A percentile compares a stretch with the other conserved stretches of the same genome.
Evolutionary conservation across 2,113 vertebrate genomes (phyloP).

Genomic region (Sphaerodactylus townsendi): DNA sequence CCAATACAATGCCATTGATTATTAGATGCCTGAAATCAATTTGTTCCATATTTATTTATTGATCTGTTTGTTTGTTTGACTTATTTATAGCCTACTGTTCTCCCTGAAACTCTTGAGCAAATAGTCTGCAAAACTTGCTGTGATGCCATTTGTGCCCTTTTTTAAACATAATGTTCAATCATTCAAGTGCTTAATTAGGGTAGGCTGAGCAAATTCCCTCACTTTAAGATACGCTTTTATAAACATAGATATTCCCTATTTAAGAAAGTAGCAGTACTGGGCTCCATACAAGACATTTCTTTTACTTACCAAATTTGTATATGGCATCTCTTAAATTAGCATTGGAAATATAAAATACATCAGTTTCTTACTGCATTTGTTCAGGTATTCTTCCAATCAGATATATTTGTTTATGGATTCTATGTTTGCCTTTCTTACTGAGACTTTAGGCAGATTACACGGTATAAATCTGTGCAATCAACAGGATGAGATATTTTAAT

Average conservation of each 20-base stretch:
- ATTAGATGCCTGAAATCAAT: neutral
- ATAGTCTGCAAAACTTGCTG: neutral
- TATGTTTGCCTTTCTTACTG: too few relatives aligned
- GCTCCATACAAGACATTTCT: neutral
- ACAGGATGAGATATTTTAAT: too few relatives aligned
- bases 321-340: neutral
- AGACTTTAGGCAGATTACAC: too few relatives aligned
- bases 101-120: too few relatives aligned
- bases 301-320: neutral
- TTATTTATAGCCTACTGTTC: too few relatives aligned
- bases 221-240: neutral
- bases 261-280: neutral
- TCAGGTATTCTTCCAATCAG: too few relatives aligned
- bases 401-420: too few relatives aligned
- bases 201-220: neutral
- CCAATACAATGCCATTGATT: neutral
- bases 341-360: neutral
- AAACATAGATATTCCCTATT: neutral
- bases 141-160: neutral
- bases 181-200: neutral
- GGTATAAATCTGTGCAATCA: too few relatives aligned
- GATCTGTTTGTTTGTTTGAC: too few relatives aligned
- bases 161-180: neutral
- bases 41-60: neutral
- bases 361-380: too few relatives aligned